A percentile compares a stretch with the other conserved stretches of the same genome.
Evolutionary conservation across 2,113 vertebrate species (phyloP).

Genomic region (Muscicapa adusta): DNA sequence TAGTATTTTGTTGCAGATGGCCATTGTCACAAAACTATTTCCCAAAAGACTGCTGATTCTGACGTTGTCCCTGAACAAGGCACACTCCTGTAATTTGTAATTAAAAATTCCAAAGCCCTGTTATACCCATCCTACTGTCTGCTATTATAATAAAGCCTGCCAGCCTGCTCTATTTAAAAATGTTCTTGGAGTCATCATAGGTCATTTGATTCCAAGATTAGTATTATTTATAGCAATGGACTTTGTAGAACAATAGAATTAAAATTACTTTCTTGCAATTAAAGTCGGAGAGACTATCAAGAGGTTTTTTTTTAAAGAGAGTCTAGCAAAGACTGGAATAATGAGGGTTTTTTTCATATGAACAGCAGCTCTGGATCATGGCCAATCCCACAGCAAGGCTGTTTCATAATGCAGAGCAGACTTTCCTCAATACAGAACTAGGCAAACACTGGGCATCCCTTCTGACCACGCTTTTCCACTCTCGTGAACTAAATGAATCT

Average conservation of each 20-base stretch:
- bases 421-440: not conserved
- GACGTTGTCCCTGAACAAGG: not conserved
- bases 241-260: not conserved
- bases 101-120: not conserved
- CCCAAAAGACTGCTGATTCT: not conserved
- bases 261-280: not conserved
- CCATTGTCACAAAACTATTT: not conserved
- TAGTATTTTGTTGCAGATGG: not conserved
- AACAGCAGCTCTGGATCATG: not conserved
- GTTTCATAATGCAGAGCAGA: not conserved
- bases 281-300: not conserved
- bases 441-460: not conserved
- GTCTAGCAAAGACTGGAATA: not conserved
- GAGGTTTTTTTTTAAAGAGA: not conserved
- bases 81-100: not conserved
- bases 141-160: not conserved
- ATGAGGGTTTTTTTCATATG: not conserved
- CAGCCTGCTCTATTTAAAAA: constrained; percentile 1
- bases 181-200: not conserved
- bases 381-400: not conserved
- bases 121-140: not conserved
- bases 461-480: not conserved
- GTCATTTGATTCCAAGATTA: not conserved
- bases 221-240: not conserved
- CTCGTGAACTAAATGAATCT: not conserved